Evolutionary conservation across 2,113 vertebrate genomes (phyloP), one percentile per base, ranked within the genome.

Genomic region (Ornithorhynchus anatinus): DNA sequence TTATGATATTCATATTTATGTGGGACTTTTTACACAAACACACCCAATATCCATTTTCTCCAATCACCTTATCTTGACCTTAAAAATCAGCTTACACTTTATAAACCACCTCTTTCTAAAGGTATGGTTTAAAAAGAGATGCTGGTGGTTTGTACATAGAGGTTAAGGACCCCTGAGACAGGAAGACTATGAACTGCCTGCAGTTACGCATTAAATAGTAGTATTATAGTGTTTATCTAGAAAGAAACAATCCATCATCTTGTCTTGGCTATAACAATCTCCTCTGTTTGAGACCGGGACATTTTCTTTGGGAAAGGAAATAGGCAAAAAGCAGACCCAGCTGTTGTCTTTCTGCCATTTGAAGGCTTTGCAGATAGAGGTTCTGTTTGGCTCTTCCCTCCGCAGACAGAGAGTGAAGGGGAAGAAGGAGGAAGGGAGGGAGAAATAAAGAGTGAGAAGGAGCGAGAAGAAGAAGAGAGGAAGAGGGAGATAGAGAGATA

Each of bases 241-340:
- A 56, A 68, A 84, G 80, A 79, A 74, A 6, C 67, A 40, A 65
- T 17, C 38, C 59, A 38, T 69, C 37, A 22, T 43, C 33, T 58
- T 45, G 22, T 54, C 3, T 56, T 56, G 74, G 54, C 10, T 39
- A 23, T n/a, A 60, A 5, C 15, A n/a, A 47, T 4, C 7, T 5
- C 16, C 2, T 44, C 29, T 68, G 17, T 5, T 12, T 63, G 31
- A 13, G 19, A 14, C n/a, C n/a, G n/a, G 1, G 2, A 50, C 1
- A 4, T 73, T 73, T 60, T 53, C 8, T 72, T 65, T 76, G 2
- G 6, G 45, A n/a, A n/a, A n/a, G n/a, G n/a, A n/a, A n/a, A n/a
- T n/a, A n/a, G n/a, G n/a, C n/a, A n/a, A n/a, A n/a, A n/a, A n/a
- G n/a, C n/a, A n/a, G n/a, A n/a, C n/a, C n/a, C n/a, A n/a, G n/a